A percentile compares a stretch with the other conserved stretches of the same genome.
phyloP scores from a whole-genome alignment of 2,113 vertebrate species.

The Donacobius atricapilla region DNA sequence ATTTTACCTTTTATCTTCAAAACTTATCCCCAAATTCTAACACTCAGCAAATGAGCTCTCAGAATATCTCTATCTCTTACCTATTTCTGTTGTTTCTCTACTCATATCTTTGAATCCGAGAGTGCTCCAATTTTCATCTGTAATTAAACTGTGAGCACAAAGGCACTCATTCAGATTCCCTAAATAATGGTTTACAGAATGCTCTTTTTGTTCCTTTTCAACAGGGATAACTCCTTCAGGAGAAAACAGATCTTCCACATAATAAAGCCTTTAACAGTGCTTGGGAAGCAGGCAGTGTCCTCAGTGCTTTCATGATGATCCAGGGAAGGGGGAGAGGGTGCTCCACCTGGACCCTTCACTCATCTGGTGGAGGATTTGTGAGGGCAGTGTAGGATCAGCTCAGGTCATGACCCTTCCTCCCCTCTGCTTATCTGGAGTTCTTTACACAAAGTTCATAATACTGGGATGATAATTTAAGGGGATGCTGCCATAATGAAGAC shows the following conservation, averaged over 20 bases:
- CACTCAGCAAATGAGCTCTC: background rate
- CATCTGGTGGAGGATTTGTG: background rate
- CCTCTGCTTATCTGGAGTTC: background rate
- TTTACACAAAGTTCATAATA: background rate
- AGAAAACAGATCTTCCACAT: background rate
- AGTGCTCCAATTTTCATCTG: background rate
- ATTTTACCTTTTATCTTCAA: background rate
- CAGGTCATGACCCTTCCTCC: background rate
- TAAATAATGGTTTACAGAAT: background rate
- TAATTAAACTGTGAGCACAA: background rate
- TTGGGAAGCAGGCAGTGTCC: background rate
- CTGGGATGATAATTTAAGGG: background rate
- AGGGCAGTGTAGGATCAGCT: background rate
- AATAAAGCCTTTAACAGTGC: background rate
- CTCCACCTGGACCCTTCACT: fast-evolving
- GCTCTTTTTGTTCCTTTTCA: background rate
- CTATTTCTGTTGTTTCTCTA: background rate
- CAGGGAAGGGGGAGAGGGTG: background rate
- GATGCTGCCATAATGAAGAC: background rate
- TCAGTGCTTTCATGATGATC: background rate
- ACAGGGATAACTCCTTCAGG: background rate
- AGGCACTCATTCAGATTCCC: background rate
- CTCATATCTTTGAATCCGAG: background rate
- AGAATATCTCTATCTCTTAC: background rate
- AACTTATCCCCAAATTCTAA: background rate